Evolutionary conservation across 2,888 invertebrate genomes (phyloP), one percentile per base, ranked within the genome.

Genomic region (Hemicrepidius hirtus): DNA sequence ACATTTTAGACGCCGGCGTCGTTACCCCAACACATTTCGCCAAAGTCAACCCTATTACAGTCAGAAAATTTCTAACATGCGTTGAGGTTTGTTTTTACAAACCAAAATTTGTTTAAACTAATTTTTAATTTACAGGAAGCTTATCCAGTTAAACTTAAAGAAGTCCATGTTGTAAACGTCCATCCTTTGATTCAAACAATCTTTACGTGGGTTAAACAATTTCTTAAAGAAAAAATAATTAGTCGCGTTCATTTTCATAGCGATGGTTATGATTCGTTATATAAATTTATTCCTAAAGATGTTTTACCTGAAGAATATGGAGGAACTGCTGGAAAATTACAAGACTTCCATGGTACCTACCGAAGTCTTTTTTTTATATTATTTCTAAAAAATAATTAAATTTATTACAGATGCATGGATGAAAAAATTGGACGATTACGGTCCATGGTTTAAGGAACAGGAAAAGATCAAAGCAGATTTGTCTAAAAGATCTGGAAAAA

Each of bases 131-230:
- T 87, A 28, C 88, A 94, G 90, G 95, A 96, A 87, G 95, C 95
- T 4, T 96, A 95, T 85, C 95, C 95, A 4, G 95, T 95, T 0
- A 95, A 95, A 85, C 88, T 95, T 80, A 95, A 95, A 86, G 94
- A 95, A 86, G 94, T 95, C 28, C 95, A 96, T 83, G 93, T 95
- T 0, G 91, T 96, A 81, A 95, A 96, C 84, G 92, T 94, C 3
- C 94, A 94, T 0, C 94, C 95, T 0, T 85, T 95, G 40, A 94
- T 95, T 35, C 95, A 95, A 83, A 95, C 94, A 74, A 95, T 95
- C 76, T 91, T 95, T 79, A 94, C 92, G 83, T 95, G 95, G 85
- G 94, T 95, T 20, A 95, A 94, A 84, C 95, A 95, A 0, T 95
- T 95, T 87, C 88, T 96, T 76, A 95, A 95, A 86, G 95, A 96